A percentile compares a stretch with the other conserved stretches of the same genome.
phyloP scores from a whole-genome alignment of 1,140 invertebrate genomes.

The Panagrolaimus sp. region DNA sequence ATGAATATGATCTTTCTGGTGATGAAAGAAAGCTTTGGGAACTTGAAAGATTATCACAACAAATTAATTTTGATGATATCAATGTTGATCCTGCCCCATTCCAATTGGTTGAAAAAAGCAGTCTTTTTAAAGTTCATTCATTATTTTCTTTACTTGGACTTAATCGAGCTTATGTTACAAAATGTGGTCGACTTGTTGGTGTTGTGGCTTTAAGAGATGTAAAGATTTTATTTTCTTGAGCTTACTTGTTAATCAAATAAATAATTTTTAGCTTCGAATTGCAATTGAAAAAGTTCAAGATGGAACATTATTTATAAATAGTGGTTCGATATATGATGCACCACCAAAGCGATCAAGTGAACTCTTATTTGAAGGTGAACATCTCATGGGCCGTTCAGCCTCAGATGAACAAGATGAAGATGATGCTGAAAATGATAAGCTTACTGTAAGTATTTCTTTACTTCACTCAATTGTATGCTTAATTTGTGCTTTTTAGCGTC shows the following conservation, averaged over 20 bases:
- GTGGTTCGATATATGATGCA: neutral
- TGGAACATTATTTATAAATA: constrained; percentile 29
- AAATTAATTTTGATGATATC: constrained; percentile 22
- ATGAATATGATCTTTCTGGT: constrained; percentile 38
- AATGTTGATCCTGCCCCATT: constrained; percentile 93
- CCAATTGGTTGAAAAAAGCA: constrained; percentile 88
- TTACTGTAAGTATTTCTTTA: constrained; percentile 25
- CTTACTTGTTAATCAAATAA: no score
- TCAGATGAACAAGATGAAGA: constrained; percentile 22
- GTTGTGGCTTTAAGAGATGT: constrained; percentile 92
- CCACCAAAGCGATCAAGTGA: neutral
- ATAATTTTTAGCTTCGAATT: constrained; percentile 29
- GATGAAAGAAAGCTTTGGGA: constrained; percentile 47
- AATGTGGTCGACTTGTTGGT: constrained; percentile 85
- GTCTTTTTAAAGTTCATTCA: constrained; percentile 86
- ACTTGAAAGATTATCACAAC: constrained; percentile 64
- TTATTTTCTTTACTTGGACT: constrained; percentile 94
- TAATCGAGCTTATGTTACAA: constrained; percentile 92
- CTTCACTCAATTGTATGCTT: neutral
- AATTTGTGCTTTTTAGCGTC: neutral
- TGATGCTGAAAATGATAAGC: constrained; percentile 23
- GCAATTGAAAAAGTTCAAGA: constrained; percentile 39
- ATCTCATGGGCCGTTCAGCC: constrained; percentile 11
- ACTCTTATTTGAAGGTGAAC: neutral
- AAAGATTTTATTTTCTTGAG: constrained; percentile 20